Percentiles rank a stretch among this genome's conserved stretches.
Evolutionary conservation across 2,888 invertebrate species (phyloP).

Genomic region (Rhagonycha lutea): DNA sequence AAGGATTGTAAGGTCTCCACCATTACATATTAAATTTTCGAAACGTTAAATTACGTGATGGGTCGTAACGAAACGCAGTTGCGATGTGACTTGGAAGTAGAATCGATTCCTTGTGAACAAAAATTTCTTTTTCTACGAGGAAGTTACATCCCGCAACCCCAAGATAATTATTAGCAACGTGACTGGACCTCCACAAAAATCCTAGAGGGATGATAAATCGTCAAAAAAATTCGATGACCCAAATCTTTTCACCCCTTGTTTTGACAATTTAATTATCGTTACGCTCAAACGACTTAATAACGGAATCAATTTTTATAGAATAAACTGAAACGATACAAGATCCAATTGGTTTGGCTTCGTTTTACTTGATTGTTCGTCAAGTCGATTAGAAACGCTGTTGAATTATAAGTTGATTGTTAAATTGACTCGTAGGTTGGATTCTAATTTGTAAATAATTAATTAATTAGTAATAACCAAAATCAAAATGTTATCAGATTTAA

Average conservation of each 20-base stretch:
- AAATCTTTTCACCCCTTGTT: too few species aligned
- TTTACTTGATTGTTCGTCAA: neutral
- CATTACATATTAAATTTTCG: neutral
- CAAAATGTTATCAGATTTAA: neutral
- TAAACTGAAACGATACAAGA: neutral
- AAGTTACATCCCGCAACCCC: too few species aligned
- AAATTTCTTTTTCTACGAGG: neutral
- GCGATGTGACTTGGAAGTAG: neutral
- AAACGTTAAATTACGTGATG: neutral
- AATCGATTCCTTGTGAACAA: neutral
- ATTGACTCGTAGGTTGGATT: neutral
- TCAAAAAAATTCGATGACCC: neutral
- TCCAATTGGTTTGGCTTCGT: neutral
- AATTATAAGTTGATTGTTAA: neutral
- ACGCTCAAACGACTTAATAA: neutral
- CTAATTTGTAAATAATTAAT: neutral
- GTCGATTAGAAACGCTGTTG: neutral
- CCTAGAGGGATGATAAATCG: neutral
- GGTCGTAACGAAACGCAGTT: neutral
- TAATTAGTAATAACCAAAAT: neutral
- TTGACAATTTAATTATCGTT: neutral
- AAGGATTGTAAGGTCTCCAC: neutral
- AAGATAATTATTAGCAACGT: too few species aligned
- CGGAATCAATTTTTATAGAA: neutral
- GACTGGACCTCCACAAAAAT: neutral